phyloP scores from a whole-genome alignment of 35 echinoderm and acorn worm genomes.

The Stichopus chloronotus region DNA sequence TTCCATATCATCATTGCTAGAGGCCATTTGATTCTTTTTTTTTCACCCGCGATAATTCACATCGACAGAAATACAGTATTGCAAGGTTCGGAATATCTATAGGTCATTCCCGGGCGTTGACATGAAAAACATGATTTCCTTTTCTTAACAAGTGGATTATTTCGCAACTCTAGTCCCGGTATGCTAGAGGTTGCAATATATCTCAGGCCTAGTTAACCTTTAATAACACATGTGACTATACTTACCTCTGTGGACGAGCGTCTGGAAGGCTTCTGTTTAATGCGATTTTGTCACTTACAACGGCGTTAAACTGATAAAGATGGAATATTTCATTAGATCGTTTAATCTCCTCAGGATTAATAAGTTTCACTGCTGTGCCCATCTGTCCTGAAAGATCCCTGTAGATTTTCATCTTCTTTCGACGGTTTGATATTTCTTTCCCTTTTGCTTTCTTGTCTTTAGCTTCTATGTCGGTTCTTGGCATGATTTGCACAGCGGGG shows the following conservation, averaged over 20 bases:
- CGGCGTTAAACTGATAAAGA: slow-evolving; percentile 70
- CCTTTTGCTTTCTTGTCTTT: background rate
- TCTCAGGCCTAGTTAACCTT: no score
- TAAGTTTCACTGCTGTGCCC: slow-evolving; percentile 61
- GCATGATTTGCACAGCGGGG: background rate
- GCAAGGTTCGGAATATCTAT: no score
- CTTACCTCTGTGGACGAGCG: slow-evolving; percentile 78
- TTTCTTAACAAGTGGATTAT: no score
- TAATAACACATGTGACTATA: no score
- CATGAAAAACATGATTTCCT: no score
- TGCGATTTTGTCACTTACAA: slow-evolving; percentile 84
- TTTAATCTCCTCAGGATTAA: slow-evolving; percentile 28
- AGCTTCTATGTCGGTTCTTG: background rate
- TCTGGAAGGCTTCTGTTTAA: slow-evolving; percentile 82
- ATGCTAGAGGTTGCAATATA: no score
- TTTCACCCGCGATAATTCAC: no score
- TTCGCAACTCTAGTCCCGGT: no score
- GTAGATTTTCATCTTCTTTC: background rate
- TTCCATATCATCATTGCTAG: no score
- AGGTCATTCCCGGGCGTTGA: no score
- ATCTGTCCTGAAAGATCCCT: slow-evolving; percentile 53
- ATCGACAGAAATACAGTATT: no score
- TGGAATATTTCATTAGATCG: slow-evolving; percentile 51
- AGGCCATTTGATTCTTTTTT: no score
- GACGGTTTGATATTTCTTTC: background rate